These are phyloP conservation scores for Hippocampus kuda DNA, from an alignment of 2,797 vertebrate species.

Conservation along the genomic window DNA sequence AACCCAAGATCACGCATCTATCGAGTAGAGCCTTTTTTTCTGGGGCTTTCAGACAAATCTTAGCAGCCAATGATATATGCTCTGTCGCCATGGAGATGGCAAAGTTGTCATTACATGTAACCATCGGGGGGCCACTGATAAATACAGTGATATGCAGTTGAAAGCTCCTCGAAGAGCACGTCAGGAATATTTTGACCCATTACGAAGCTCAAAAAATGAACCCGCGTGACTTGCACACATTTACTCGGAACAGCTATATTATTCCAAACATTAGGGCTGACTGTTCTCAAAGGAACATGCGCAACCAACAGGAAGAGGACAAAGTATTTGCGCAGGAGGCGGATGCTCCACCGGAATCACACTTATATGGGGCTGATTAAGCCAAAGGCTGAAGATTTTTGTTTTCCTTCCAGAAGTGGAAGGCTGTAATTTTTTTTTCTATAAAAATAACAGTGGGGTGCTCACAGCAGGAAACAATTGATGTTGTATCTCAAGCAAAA, in stretches of 20 bases:
- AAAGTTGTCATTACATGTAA: slow-evolving; percentile 10
- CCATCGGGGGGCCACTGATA: slow-evolving; percentile 1
- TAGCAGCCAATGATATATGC: slow-evolving; percentile 6
- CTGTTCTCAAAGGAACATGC: neutral
- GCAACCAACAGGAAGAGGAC: neutral
- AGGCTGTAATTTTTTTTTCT: neutral
- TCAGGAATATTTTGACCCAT: neutral
- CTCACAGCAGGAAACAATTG: neutral
- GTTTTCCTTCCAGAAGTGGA: neutral
- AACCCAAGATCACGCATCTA: neutral
- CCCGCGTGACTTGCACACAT: neutral
- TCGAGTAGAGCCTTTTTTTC: neutral
- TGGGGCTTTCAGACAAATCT: slow-evolving; percentile 2
- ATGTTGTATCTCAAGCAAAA: neutral
- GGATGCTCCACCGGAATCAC: neutral
- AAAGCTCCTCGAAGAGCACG: neutral
- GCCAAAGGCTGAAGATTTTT: neutral
- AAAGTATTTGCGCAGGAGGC: neutral
- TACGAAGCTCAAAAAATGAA: slow-evolving; percentile 1
- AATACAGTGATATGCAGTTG: slow-evolving; percentile 4
- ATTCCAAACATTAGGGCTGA: neutral
- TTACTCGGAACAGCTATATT: neutral
- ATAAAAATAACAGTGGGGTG: neutral
- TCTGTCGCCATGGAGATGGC: slow-evolving; percentile 8
- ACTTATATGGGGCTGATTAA: neutral